These are phyloP conservation scores for Pemphigus obesinymphae DNA, from an alignment of 1,140 invertebrate species.

Conservation along the genomic window DNA sequence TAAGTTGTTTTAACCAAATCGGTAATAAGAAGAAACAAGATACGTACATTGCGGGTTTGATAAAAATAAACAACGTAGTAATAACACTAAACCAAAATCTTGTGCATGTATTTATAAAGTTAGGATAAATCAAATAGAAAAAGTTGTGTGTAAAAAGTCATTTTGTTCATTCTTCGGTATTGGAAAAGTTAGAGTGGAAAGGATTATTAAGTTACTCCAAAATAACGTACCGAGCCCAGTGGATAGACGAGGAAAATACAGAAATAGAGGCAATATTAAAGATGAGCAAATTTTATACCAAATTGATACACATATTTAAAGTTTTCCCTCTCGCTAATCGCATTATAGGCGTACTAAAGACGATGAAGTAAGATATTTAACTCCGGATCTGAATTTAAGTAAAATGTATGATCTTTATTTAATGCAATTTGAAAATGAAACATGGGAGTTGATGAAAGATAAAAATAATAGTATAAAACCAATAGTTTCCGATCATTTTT, in stretches of 20 bases:
- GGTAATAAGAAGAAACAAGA: background rate
- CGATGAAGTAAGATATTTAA: background rate
- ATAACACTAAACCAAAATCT: background rate
- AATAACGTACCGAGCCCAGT: background rate
- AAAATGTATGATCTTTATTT: constrained; percentile 2
- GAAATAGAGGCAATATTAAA: background rate
- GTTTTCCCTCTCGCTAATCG: background rate
- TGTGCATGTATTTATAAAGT: background rate
- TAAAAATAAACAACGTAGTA: background rate
- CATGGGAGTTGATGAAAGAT: no score
- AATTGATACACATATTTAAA: background rate
- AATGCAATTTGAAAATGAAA: background rate
- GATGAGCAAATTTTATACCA: background rate
- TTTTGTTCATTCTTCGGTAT: background rate
- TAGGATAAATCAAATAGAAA: no score
- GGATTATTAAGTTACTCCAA: background rate
- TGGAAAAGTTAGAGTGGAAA: background rate
- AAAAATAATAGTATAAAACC: no score
- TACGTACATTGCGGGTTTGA: background rate
- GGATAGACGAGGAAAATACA: background rate
- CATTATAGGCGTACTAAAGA: background rate
- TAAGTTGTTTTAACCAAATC: background rate
- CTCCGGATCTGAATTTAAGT: background rate
- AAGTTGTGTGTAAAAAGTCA: background rate
- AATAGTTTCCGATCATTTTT: no score